Base-by-base conservation (phyloP, 2,113 vertebrate species). In the Urocynchramus pylzowi region DNA sequence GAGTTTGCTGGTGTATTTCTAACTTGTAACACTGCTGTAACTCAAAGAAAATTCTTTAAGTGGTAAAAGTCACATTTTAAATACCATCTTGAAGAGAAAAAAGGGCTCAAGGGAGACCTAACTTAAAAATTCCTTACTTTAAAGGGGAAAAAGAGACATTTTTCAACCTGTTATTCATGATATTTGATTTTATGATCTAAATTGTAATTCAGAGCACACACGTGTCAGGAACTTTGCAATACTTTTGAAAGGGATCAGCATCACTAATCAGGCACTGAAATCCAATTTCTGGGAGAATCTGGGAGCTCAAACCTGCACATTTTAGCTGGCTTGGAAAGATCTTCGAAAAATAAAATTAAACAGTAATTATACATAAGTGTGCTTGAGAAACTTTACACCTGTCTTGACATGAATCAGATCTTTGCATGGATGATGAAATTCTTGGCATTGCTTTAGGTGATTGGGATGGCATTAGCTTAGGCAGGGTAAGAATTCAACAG, bases 371-470 rank as follows among this genome's bases (percentile, higher is more conserved):
- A 95, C 21, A 8, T 90, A 95, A 97, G 69, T 50, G 86, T 82
- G 65, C 86, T 93, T 96, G 86, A 96, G 92, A 90, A 96, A 93
- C 90, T 90, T 95, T 93, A 94, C 92, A 94, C 94, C 86, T 94
- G 95, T 87, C 96, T 89, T 96, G 92, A 96, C 96, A 93, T 20
- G 96, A 96, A 97, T 84, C 92, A 60, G 60, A 86, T 88, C 94
- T 94, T 93, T 84, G 76, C 83, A 89, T 31, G 69, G 86, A 89
- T 95, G 90, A 94, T 93, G 93, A 95, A 94, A 96, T 93, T 94
- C 80, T 69, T 90, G 92, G 90, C 96, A 96, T 82, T 94, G 90
- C 90, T 93, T 94, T 84, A 94, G 92, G 90, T 95, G 83, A 96
- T 21, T 84, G 94, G 53, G 92, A 89, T 82, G 80, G 88, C 76